A percentile compares a stretch with the other conserved stretches of the same genome.
These are phyloP conservation scores for Rhynchotus rufescens DNA, from an alignment of 2,797 vertebrate genomes.

Conservation along the genomic window DNA sequence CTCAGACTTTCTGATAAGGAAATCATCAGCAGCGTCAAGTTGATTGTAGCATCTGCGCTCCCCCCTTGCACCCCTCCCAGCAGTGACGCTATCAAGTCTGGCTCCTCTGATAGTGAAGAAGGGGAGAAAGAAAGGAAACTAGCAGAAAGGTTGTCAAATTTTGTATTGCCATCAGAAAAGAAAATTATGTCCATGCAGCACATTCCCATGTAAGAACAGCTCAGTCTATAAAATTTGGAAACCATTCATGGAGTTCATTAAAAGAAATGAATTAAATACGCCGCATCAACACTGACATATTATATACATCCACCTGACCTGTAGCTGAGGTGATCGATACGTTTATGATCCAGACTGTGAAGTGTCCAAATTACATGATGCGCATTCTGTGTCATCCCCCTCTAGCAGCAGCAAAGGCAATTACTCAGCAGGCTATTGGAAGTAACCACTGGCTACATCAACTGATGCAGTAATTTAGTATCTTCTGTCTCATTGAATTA, in stretches of 20 bases:
- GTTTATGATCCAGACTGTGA: not conserved
- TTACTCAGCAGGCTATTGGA: conserved; percentile 4
- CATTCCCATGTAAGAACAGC: not conserved
- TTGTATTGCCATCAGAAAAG: not conserved
- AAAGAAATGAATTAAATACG: not conserved
- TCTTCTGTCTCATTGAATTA: conserved; percentile 33
- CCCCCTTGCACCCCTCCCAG: not conserved
- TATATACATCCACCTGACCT: not conserved
- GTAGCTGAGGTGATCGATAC: not conserved
- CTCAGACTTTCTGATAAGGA: not conserved
- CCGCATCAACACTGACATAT: not conserved
- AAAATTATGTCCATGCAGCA: not conserved
- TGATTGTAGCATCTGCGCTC: not conserved
- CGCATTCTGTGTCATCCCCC: not conserved
- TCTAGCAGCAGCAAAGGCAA: not conserved
- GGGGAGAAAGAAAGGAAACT: not conserved
- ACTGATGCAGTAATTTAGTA: not conserved
- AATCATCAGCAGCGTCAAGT: not conserved
- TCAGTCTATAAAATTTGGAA: not conserved
- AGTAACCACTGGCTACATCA: conserved; percentile 4
- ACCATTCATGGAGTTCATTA: not conserved
- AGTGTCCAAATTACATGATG: not conserved
- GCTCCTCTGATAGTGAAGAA: not conserved
- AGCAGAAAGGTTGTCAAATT: not conserved
- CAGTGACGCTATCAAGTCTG: not conserved